Conservation (phyloP, 2,113 vertebrate species). For the Platysteira castanea region DNA sequence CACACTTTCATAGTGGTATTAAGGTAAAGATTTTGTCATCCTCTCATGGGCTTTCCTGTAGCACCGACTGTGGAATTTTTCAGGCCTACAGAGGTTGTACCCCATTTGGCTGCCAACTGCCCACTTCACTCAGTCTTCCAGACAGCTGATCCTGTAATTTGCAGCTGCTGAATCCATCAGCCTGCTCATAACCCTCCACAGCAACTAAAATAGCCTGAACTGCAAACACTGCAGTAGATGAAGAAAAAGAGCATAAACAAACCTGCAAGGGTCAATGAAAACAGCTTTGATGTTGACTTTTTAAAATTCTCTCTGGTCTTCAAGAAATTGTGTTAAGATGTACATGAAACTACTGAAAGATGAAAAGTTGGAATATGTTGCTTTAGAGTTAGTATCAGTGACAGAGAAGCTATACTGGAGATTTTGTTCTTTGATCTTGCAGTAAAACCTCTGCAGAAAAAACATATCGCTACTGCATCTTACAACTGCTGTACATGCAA, state of each 20-base stretch:
- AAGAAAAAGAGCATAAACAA: constrained; percentile 15
- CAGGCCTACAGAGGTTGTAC: background rate
- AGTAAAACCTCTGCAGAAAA: background rate
- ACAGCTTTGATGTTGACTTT: background rate
- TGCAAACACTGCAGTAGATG: background rate
- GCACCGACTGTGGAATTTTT: constrained; percentile 6
- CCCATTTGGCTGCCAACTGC: constrained; percentile 35
- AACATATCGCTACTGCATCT: background rate
- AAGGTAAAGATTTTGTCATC: background rate
- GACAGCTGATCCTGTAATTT: constrained; percentile 29
- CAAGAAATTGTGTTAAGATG: background rate
- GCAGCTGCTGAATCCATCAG: constrained; percentile 56
- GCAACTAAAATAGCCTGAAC: constrained; percentile 23
- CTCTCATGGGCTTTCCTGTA: background rate
- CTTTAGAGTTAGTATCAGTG: background rate
- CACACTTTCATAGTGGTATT: background rate
- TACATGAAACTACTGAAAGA: background rate
- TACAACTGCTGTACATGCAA: background rate
- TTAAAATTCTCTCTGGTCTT: background rate
- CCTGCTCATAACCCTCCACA: background rate
- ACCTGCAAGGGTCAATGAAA: background rate
- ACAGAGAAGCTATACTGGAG: background rate
- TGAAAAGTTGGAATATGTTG: background rate
- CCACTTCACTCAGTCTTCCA: constrained; percentile 38
- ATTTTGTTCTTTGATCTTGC: constrained; percentile 28